These are phyloP conservation scores for Eueides isabella DNA, from an alignment of 1,140 invertebrate species.

Conservation along the genomic window DNA sequence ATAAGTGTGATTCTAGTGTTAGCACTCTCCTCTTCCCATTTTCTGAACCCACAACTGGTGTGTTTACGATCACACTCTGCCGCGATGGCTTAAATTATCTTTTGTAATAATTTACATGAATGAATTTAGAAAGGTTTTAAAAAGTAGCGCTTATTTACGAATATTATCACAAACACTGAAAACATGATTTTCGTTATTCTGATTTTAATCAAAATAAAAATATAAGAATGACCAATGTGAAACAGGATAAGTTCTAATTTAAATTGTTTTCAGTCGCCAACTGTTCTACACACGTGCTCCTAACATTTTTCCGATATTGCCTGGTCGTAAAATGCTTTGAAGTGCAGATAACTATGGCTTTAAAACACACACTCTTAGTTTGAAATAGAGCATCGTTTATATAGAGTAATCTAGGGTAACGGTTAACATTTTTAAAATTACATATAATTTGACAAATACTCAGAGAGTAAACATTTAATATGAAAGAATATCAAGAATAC, in stretches of 20 bases:
- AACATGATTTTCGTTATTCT: background rate
- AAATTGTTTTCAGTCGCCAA: constrained; percentile 40
- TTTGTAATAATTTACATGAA: too few species aligned
- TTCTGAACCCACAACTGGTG: too few species aligned
- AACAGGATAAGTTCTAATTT: constrained; percentile 33
- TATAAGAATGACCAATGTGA: background rate
- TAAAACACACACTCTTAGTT: constrained; percentile 51
- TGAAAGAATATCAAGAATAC: background rate
- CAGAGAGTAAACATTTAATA: background rate
- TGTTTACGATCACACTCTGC: too few species aligned
- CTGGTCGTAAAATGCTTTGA: constrained; percentile 56
- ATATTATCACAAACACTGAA: background rate
- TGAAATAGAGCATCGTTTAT: constrained; percentile 31
- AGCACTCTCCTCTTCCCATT: too few species aligned
- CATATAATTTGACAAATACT: background rate
- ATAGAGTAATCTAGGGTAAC: constrained; percentile 33
- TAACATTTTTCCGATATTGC: constrained; percentile 72
- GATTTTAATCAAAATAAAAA: background rate
- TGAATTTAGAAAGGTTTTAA: background rate
- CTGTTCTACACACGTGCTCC: constrained; percentile 52
- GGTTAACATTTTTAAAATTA: background rate
- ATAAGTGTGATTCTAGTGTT: too few species aligned
- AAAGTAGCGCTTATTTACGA: background rate
- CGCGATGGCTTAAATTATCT: too few species aligned
- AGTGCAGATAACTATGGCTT: constrained; percentile 47